Base-by-base conservation (phyloP, 2,888 invertebrate genomes). In the Scaptomyza polygonia region DNA sequence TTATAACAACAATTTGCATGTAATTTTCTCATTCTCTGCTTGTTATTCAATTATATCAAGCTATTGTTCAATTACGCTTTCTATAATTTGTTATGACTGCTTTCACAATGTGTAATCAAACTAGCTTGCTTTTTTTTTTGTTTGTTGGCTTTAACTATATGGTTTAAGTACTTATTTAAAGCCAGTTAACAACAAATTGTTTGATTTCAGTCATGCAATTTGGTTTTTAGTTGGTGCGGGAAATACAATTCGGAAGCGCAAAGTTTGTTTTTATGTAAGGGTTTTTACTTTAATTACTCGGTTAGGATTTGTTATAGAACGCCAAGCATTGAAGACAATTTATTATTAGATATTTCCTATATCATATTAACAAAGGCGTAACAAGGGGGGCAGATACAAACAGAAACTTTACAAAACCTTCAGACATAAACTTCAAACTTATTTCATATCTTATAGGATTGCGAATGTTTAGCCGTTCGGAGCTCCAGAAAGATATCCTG, bases 11-110 rank as follows among this genome's bases (percentile, higher is more conserved):
- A 56, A 42, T 25, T 5, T 11, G n/a, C 1, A n/a, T 25, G 25
- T 16, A 18, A 27, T 56, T 3, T 40, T n/a, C 30, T 2, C 9
- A n/a, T 21, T 36, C 1, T 21, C 9, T 29, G 18, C 27, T 14
- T 14, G 11, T 39, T 34, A 61, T 29, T 30, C 44, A 45, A 59
- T 61, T 54, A 45, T 25, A 27, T 16, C 11, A 27, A 69, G 36
- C 43, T 49, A 49, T 34, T 53, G 39, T 51, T 29, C 54, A 54
- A 49, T 52, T 68, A 36, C 3, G 7, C 32, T 43, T 8, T 12
- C 8, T 8, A 21, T 48, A 36, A 69, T 48, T 70, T 48, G 32
- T 34, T 32, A 39, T 32, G 34, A 25, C n/a, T 30, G 45, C 34
- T 29, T 52, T 36, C 36, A 51, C 32, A 47, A 64, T 44, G 5